Conservation (phyloP, 2,797 vertebrate genomes). For the Dendrocincla tyrannina region DNA sequence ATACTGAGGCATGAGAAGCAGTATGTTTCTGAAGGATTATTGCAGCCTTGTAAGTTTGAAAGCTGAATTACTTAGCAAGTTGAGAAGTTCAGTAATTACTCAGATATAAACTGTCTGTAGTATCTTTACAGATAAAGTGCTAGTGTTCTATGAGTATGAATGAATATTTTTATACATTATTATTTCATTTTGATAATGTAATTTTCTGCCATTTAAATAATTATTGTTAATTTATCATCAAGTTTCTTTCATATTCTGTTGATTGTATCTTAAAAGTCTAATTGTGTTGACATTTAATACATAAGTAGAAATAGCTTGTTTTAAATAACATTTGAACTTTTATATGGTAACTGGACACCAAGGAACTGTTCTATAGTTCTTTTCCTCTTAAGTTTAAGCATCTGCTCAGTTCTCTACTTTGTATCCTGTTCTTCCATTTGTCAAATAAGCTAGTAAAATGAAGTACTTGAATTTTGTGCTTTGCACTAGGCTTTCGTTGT, state of each 20-base stretch:
- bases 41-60: conserved; percentile 30
- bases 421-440: neutral
- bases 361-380: neutral
- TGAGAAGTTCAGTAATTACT: conserved; percentile 46
- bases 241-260: neutral
- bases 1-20: neutral
- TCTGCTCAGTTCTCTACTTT: neutral
- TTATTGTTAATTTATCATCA: neutral
- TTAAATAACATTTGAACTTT: neutral
- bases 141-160: neutral
- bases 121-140: neutral
- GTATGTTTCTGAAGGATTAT: conserved; percentile 31
- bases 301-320: neutral
- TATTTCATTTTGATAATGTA: neutral
- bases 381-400: neutral
- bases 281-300: neutral
- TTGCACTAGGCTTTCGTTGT: neutral
- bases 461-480: neutral
- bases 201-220: neutral
- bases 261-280: neutral
- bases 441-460: neutral
- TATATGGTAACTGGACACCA: neutral
- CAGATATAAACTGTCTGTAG: neutral
- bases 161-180: neutral
- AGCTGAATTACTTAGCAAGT: conserved; percentile 20